Base-by-base conservation (phyloP, 2,888 invertebrate genomes). In the Mayetiola destructor region DNA sequence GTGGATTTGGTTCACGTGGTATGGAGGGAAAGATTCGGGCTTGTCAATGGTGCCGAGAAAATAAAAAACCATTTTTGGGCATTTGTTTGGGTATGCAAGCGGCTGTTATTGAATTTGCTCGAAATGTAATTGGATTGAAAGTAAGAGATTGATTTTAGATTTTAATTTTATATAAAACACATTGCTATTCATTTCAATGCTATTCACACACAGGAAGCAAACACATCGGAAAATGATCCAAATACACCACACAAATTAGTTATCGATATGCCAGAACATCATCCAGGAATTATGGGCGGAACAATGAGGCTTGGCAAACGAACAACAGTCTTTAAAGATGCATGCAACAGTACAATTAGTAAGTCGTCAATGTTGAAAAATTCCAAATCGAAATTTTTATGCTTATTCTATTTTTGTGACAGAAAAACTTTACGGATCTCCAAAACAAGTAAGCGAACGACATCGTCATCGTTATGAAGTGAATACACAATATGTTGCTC, bases 251-350 rank as follows among this genome's bases (percentile, higher is more conserved):
- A 87, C 70, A 88, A 90, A 30, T 76, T 96, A 37, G 89, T 99
- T 4, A 88, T 99, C 60, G 96, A 99, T 65, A 99, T 99, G 99
- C 96, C 97, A 0, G 99, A 99, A 73, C 94, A 97, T 71, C 91
- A 92, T 69, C 82, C 85, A 0, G 94, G 91, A 0, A 80, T 86
- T 63, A 81, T 92, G 77, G 99, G 99, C 2, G 99, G 96, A 9
- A 99, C 99, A 0, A 99, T 99, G 99, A 77, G 99, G 59, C 75
- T 99, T 53, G 99, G 99, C n/a, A 88, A 85, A 67, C 80, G 96
- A 64, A 82, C 80, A 59, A 97, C 97, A 0, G 73, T 84, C 39
- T 88, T 99, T 68, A 80, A 81, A 59, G 64, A 69, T 2, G 29
- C 48, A 42, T 75, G 70, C 2, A 71, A 76, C 2, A 77, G 77